Base-by-base conservation (phyloP, 2,888 invertebrate genomes). In the Sipha maydis region DNA sequence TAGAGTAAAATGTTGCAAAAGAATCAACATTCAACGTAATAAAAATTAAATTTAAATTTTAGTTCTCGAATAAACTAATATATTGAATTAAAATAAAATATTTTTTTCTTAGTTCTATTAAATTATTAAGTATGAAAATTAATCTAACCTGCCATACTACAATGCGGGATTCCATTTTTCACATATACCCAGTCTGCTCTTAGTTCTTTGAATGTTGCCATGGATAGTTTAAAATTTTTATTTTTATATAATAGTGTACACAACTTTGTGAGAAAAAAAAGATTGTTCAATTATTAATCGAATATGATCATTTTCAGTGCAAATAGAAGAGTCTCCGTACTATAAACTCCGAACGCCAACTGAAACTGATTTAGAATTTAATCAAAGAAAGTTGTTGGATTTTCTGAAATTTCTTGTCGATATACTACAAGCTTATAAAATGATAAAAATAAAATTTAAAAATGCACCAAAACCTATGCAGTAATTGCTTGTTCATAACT, bases 171-270 rank as follows among this genome's bases (percentile, higher is more conserved):
- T 69, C 71, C 48, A 21, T 76, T 41, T 11, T 79, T 38, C 5
- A 86, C 67, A 73, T 11, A 19, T 3, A 61, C 25, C 86, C 86
- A 88, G 3, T 88, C 86, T 21, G 41, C 41, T 54, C 21, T 61
- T 56, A 88, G n/a, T 82, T 80, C 86, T 75, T 82, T 82, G 67
- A 73, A 88, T 34, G 80, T 88, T 8, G 80, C 80, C 80, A 80
- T 86, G 1, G 73, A 38, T 73, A 17, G 19, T 69, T 84, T 0
- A n/a, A 38, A 28, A 38, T 28, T 76, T 21, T 28, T n/a, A n/a
- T n/a, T n/a, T 41, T 9, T 14, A 28, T 69, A 69, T 82, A 11
- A 82, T 19, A 38, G 25, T 56, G 0, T 21, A 25, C n/a, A 38
- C 54, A 34, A 83, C 34, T n/a, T 54, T 48, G 11, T 14, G 48